Evolutionary conservation across 2,113 vertebrate species (phyloP), one percentile per base, ranked within the genome.

Genomic region (Gymnobelideus leadbeateri): DNA sequence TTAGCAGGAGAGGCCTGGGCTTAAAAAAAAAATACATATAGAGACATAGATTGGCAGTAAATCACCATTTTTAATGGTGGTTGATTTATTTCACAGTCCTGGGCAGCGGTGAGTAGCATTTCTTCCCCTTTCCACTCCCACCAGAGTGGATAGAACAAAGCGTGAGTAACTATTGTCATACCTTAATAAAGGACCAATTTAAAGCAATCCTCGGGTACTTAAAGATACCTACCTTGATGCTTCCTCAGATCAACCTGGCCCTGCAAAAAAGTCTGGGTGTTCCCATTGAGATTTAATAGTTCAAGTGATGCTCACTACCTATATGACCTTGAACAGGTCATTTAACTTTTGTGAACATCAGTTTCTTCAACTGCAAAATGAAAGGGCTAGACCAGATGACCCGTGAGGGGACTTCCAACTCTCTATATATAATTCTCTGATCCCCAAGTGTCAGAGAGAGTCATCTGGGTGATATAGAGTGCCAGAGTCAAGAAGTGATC

Each of bases 161-260:
- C 77, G 90, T 89, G 11, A 21, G 57, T 47, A 98, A 91, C 57
- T 94, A 92, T 3, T 37, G 12, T 11, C 37, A 84, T 53, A 55
- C 19, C 51, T 50, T 95, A 54, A 91, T 91, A 92, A 96, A 51
- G 43, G 95, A 94, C 93, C 55, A 92, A 92, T 96, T 97, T 94
- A 95, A 96, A 97, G 92, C 68, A 93, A 94, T 96, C 90, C 93
- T 95, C 57, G 93, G 97, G 91, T 97, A 93, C 95, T 97, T 98
- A 97, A 97, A 94, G 95, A 98, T 94, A 89, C 96, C 94, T 53
- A 57, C 93, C 93, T 91, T 0, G 4, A 93, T 25, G 47, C 90
- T 96, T 96, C 92, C 94, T 96, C 94, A 93, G 94, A 94, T 96
- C 95, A 89, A 94, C 93, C 16, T 37, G 16, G 5, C 16, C 68